Evolutionary conservation across 2,113 vertebrate species (phyloP).

Genomic region (Leuciscus idus): DNA sequence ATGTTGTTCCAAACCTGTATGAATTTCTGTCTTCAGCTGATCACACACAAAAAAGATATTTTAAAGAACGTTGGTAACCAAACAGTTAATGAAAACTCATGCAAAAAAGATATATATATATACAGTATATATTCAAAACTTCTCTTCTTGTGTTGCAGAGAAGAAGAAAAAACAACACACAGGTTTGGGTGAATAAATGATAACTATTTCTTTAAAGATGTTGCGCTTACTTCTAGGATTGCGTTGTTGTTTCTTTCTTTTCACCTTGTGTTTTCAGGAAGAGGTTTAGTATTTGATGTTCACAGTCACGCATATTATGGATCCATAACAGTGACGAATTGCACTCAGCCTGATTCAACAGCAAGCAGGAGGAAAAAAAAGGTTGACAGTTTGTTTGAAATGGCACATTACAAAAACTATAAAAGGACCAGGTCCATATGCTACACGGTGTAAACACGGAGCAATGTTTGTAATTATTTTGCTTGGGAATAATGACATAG

Average conservation of each 20-base stretch:
- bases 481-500: constrained; percentile 63
- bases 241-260: constrained; percentile 11
- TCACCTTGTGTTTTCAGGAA: constrained; percentile 51
- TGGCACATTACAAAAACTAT: constrained; percentile 63
- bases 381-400: constrained; percentile 69
- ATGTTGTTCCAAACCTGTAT: too few species aligned
- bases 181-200: not conserved
- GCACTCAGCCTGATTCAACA: constrained; percentile 54
- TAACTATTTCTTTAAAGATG: not conserved
- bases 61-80: too few species aligned
- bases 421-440: constrained; percentile 70
- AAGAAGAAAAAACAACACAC: not conserved
- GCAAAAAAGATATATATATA: too few species aligned
- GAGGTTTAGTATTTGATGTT: constrained; percentile 50
- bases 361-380: constrained; percentile 56
- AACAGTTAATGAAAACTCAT: too few species aligned
- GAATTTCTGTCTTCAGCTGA: too few species aligned
- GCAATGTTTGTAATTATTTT: constrained; percentile 65
- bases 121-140: too few species aligned
- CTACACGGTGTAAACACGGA: constrained; percentile 63
- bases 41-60: too few species aligned
- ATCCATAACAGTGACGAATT: constrained; percentile 64
- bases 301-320: constrained; percentile 56
- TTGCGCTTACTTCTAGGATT: not conserved
- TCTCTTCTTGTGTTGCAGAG: not conserved